Conservation (phyloP, 2,797 vertebrate species). For the Eupleurogrammus muticus region DNA sequence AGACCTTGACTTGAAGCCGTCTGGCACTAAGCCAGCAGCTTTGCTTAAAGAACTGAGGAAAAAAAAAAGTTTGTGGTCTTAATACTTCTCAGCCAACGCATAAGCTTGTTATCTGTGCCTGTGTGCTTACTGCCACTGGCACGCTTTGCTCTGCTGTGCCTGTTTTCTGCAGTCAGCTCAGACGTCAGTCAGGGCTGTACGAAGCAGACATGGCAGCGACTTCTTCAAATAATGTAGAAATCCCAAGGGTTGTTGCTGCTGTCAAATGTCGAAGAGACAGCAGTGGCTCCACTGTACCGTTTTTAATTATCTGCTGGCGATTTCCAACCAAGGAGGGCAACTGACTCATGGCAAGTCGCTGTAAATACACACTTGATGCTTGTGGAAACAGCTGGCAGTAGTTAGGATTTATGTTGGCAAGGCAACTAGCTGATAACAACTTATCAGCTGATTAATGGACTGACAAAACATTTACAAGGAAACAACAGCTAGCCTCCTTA, state of each 20-base stretch:
- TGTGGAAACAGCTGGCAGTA: constrained; percentile 13
- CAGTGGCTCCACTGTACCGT: constrained; percentile 17
- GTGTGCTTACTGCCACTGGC: constrained; percentile 53
- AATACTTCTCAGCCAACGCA: constrained; percentile 38
- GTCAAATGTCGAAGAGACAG: no score
- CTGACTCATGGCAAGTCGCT: constrained; percentile 21
- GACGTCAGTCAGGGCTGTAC: constrained; percentile 35
- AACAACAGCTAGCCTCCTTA: constrained; percentile 10
- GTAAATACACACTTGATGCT: constrained; percentile 29
- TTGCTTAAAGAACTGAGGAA: constrained; percentile 37
- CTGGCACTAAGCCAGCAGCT: constrained; percentile 29
- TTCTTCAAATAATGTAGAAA: constrained; percentile 46
- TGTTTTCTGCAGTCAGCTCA: constrained; percentile 41
- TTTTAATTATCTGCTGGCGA: constrained; percentile 29
- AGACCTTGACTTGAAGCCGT: constrained; percentile 40
- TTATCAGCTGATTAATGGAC: constrained; percentile 28
- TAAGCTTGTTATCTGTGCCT: constrained; percentile 68
- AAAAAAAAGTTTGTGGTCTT: constrained; percentile 54
- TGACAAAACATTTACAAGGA: constrained; percentile 19
- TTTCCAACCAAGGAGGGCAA: constrained; percentile 16
- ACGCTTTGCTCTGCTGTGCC: constrained; percentile 47
- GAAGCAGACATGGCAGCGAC: constrained; percentile 31
- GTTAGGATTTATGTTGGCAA: constrained; percentile 24
- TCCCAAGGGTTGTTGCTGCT: constrained; percentile 13
- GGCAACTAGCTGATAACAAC: constrained; percentile 20